Percentiles rank a stretch among this genome's conserved stretches.
phyloP scores from a whole-genome alignment of 2,888 invertebrate genomes.

The Oscheius sp. region DNA sequence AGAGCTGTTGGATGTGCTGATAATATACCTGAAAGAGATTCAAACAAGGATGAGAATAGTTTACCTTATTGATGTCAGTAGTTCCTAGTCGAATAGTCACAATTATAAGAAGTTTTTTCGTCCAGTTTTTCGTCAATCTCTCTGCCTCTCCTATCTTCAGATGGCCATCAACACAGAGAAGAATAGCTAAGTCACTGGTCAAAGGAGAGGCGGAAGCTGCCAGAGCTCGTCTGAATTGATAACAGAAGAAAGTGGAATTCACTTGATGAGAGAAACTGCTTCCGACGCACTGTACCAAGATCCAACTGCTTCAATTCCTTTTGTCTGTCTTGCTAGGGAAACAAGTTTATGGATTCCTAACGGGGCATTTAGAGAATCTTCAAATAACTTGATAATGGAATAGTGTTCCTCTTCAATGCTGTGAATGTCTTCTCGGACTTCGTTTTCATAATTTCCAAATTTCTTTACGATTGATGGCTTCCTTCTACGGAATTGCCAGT shows the following conservation, averaged over 20 bases:
- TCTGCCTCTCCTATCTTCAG: slow-evolving; percentile 49
- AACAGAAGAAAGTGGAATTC: not conserved
- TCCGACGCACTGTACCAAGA: slow-evolving; percentile 62
- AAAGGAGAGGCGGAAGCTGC: slow-evolving; percentile 43
- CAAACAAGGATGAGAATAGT: too few species aligned
- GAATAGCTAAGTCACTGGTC: slow-evolving; percentile 44
- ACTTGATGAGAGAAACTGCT: slow-evolving; percentile 51
- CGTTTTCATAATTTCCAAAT: not conserved
- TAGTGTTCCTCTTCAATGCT: slow-evolving; percentile 34
- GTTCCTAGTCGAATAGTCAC: slow-evolving; percentile 59
- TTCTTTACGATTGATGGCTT: slow-evolving; percentile 32
- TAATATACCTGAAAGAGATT: slow-evolving; percentile 77
- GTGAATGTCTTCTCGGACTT: not conserved
- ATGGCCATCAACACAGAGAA: slow-evolving; percentile 50
- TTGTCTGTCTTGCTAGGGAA: slow-evolving; percentile 34
- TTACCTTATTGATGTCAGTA: slow-evolving; percentile 55
- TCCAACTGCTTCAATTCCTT: slow-evolving; percentile 50
- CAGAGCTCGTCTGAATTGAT: slow-evolving; percentile 49
- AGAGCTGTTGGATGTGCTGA: slow-evolving; percentile 82
- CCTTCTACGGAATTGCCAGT: slow-evolving; percentile 31
- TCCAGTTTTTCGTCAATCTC: slow-evolving; percentile 54
- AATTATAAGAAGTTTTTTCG: slow-evolving; percentile 54
- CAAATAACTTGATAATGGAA: slow-evolving; percentile 54
- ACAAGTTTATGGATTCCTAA: slow-evolving; percentile 57
- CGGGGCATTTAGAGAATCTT: slow-evolving; percentile 47